phyloP scores from a whole-genome alignment of 2,888 invertebrate species.

The Acanthococcus lagerstroemiae region DNA sequence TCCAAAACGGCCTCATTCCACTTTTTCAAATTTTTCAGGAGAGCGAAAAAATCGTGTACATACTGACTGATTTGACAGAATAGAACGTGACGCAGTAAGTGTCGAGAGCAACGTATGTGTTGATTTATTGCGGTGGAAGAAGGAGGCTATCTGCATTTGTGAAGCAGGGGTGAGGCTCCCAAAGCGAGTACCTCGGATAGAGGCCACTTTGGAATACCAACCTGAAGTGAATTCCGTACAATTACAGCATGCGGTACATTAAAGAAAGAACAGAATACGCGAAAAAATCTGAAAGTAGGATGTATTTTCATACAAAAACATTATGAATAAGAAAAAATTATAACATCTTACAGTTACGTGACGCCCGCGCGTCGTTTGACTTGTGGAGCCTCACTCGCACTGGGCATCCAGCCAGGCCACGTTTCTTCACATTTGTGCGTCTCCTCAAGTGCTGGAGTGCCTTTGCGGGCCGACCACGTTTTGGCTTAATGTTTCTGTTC shows the following conservation, averaged over 20 bases:
- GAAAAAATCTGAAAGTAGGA: not conserved
- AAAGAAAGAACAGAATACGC: not conserved
- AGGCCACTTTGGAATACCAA: not conserved
- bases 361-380: not conserved
- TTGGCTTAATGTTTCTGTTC: too few relatives aligned
- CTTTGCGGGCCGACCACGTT: too few relatives aligned
- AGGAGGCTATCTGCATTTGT: not conserved
- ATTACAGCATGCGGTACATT: not conserved
- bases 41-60: not conserved
- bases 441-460: not conserved
- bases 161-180: not conserved
- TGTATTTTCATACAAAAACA: not conserved
- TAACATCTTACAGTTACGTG: not conserved
- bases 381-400: not conserved
- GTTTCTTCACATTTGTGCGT: not conserved
- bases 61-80: not conserved
- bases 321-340: not conserved
- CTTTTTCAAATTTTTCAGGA: not conserved
- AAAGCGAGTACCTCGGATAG: not conserved
- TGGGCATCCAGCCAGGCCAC: not conserved
- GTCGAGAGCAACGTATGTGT: not conserved
- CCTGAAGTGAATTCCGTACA: not conserved
- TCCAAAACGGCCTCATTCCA: not conserved
- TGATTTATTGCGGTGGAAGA: not conserved
- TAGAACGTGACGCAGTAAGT: not conserved